Evolutionary conservation across 2,797 vertebrate species (phyloP), one percentile per base, ranked within the genome.

Genomic region (Thalassophryne amazonica): DNA sequence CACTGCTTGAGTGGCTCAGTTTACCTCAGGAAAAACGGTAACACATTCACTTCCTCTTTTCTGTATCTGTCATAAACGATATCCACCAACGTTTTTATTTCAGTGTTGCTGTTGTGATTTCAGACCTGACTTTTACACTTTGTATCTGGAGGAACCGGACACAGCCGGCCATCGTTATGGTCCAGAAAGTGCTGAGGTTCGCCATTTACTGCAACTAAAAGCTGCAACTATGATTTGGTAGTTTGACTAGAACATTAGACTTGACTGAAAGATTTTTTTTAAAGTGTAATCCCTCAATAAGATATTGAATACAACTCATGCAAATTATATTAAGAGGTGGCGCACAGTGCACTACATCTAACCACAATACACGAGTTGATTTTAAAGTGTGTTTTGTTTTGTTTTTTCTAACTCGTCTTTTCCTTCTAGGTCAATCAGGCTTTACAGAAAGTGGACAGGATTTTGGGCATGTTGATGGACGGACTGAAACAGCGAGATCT

Each of bases 121-220:
- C 5, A 99, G 97, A 73, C 94, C 95, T 10, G 83, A 91, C 81
- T 91, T 99, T 69, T 94, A 91, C 63, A 97, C 94, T 24, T 39
- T 99, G 21, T 99, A 99, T 69, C 68, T 99, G 43, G 93, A 97
- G 1, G 86, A 99, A 60, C 97, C 97, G 1, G 97, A 99, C 80
- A 4, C 68, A n/a, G 24, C 94, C 8, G 97, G 96, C 35, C 97
- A 99, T 78, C 0, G 0, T 0, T 65, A 39, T 46, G 96, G 97
- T 71, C 96, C 97, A 61, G 76, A 76, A 58, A 98, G 95, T 84
- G 66, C 7, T 1, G 10, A 80, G 75, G 97, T 99, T 79, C 91
- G 93, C 73, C 17, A 16, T 3, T 31, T 22, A 2, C 5, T 37
- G 10, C 39, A 37, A 13, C 16, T 17, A 13, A 13, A 40, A 17